Conservation (phyloP, 1,140 invertebrate species). For the Sitodiplosis mosellana region DNA sequence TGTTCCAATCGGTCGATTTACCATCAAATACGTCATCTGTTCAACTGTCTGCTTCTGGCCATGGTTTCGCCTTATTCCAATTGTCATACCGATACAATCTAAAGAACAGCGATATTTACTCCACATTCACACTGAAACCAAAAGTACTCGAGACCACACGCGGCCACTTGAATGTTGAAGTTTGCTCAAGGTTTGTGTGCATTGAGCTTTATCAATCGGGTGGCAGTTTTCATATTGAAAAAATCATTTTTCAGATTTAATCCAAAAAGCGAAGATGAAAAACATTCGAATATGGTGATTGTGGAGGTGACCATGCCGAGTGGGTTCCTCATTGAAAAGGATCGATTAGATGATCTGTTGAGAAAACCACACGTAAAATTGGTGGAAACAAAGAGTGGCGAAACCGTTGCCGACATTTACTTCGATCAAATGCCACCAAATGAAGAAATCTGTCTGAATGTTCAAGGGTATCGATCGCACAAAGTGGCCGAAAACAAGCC, state of each 20-base stretch:
- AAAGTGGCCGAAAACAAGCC: slow-evolving; percentile 65
- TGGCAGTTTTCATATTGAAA: neutral
- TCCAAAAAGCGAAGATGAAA: neutral
- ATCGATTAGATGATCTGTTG: neutral
- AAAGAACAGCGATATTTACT: neutral
- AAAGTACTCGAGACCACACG: neutral
- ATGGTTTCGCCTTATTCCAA: neutral
- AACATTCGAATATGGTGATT: slow-evolving; percentile 52
- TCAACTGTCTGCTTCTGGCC: neutral
- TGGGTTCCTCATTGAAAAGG: slow-evolving; percentile 23
- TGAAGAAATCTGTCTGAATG: slow-evolving; percentile 49
- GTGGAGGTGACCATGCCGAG: slow-evolving; percentile 66
- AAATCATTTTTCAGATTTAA: neutral
- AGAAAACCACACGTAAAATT: neutral
- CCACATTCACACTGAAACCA: neutral
- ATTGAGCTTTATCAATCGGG: neutral
- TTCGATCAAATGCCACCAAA: slow-evolving; percentile 49
- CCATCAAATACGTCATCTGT: neutral
- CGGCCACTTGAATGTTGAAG: too few relatives aligned
- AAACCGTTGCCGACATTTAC: slow-evolving; percentile 55
- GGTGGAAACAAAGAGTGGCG: slow-evolving; percentile 43
- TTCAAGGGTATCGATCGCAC: slow-evolving; percentile 59
- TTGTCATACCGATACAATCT: neutral
- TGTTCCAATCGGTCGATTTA: neutral
- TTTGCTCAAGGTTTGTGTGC: too few relatives aligned